phyloP scores from a whole-genome alignment of 2,888 invertebrate species.

The Metellina segmentata region DNA sequence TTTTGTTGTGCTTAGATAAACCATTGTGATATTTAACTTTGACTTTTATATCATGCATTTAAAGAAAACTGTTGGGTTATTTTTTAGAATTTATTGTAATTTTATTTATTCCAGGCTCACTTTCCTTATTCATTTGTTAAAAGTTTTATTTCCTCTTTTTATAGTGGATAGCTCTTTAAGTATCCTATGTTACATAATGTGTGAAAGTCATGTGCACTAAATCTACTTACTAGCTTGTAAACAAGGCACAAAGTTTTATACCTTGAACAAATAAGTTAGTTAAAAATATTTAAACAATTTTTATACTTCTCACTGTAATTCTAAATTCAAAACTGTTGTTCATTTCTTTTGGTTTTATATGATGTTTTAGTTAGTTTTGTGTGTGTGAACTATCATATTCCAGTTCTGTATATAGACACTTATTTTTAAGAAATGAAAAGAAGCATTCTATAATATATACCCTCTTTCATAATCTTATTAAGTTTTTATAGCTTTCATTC shows the following conservation, averaged over 20 bases:
- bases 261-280: background rate
- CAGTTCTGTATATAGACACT: background rate
- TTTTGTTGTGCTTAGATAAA: conserved; percentile 17
- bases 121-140: conserved; percentile 10
- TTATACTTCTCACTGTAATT: background rate
- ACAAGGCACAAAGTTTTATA: conserved; percentile 2
- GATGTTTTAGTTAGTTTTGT: background rate
- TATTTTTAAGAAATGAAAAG: background rate
- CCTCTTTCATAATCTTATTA: too few species aligned
- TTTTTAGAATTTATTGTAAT: conserved; percentile 31
- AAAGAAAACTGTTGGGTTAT: conserved; percentile 35
- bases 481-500: too few species aligned
- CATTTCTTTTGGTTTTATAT: background rate
- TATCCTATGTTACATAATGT: too few species aligned
- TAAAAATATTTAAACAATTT: background rate
- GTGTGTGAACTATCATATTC: background rate
- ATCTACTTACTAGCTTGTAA: background rate
- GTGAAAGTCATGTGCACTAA: background rate
- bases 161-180: too few species aligned
- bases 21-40: conserved; percentile 72
- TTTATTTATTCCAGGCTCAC: conserved; percentile 45
- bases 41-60: conserved; percentile 41
- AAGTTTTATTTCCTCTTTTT: background rate
- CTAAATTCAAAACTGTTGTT: background rate
- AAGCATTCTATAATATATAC: too few species aligned